A percentile compares a stretch with the other conserved stretches of the same genome.
Conservation (phyloP, 2,888 invertebrate genomes). For the Leptogaster cylindrica region DNA sequence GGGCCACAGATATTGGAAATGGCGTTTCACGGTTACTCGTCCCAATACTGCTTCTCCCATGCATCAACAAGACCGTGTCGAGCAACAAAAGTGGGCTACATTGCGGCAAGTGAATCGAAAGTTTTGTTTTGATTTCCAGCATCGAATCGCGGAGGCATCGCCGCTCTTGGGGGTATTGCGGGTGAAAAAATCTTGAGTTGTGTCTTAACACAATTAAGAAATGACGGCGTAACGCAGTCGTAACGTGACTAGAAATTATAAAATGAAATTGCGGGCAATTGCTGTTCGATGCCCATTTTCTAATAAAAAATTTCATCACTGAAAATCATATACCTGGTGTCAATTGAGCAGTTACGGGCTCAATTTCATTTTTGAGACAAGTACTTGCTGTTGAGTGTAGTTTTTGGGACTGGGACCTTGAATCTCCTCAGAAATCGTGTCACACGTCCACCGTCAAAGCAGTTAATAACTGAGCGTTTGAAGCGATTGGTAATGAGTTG, state of each 20-base stretch:
- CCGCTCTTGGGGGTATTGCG: not conserved
- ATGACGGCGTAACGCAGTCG: constrained; percentile 26
- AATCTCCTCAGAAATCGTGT: constrained; percentile 20
- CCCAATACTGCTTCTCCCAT: too few species aligned
- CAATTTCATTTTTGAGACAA: not conserved
- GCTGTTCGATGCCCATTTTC: constrained; percentile 34
- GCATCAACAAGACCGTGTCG: too few species aligned
- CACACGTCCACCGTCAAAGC: not conserved
- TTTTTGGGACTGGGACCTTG: constrained; percentile 27
- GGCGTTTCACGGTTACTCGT: too few species aligned
- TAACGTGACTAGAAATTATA: constrained; percentile 31
- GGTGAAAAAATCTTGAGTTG: constrained; percentile 17
- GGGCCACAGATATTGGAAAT: too few species aligned
- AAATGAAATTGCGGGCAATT: constrained; percentile 32
- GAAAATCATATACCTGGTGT: not conserved
- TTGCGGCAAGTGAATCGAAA: too few species aligned
- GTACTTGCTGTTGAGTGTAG: not conserved
- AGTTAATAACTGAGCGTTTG: not conserved
- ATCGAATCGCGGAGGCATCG: not conserved
- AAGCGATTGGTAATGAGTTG: not conserved
- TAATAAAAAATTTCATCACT: constrained; percentile 35
- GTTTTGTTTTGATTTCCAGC: constrained; percentile 21
- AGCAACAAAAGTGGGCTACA: too few species aligned
- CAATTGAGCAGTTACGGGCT: constrained; percentile 9
- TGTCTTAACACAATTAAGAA: constrained; percentile 36